phyloP scores from a whole-genome alignment of 2,113 vertebrate genomes.

The Cyprinodon brontotheroides region DNA sequence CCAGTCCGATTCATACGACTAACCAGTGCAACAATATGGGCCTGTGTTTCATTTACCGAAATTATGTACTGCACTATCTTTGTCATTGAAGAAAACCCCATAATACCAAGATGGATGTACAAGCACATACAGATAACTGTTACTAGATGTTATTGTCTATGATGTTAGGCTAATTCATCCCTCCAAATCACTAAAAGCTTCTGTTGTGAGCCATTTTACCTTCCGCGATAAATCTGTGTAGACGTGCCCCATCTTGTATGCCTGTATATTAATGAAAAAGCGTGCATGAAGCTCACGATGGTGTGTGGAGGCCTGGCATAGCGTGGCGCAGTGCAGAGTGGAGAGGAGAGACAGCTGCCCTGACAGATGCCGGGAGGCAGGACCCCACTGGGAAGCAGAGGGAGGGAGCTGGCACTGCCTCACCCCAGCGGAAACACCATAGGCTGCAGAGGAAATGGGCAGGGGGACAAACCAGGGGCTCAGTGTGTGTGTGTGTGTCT shows the following conservation, averaged over 20 bases:
- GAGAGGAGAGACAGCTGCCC: conserved; percentile 84
- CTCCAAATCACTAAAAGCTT: neutral
- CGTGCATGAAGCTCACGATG: conserved; percentile 50
- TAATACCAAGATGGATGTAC: neutral
- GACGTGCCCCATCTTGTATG: conserved; percentile 40
- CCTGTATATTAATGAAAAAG: conserved; percentile 47
- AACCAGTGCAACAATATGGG: conserved; percentile 53
- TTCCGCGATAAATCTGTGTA: conserved; percentile 31
- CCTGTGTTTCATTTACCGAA: conserved; percentile 1
- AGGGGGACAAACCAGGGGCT: conserved; percentile 80
- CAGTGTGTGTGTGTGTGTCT: conserved; percentile 56
- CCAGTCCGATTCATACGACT: conserved; percentile 49
- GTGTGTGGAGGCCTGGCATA: conserved; percentile 64
- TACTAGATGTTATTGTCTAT: neutral
- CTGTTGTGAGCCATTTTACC: conserved; percentile 2
- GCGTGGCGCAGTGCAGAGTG: conserved; percentile 77
- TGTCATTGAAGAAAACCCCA: neutral
- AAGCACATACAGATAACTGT: neutral
- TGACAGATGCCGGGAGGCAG: conserved; percentile 87
- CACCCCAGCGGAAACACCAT: conserved; percentile 85
- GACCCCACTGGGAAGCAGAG: conserved; percentile 85
- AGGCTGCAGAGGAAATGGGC: conserved; percentile 85
- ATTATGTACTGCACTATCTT: neutral
- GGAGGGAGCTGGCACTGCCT: conserved; percentile 82
- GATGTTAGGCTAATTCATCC: neutral